Evolutionary conservation across 2,888 invertebrate species (phyloP), one percentile per base, ranked within the genome.

Genomic region (Lycia hirtaria): DNA sequence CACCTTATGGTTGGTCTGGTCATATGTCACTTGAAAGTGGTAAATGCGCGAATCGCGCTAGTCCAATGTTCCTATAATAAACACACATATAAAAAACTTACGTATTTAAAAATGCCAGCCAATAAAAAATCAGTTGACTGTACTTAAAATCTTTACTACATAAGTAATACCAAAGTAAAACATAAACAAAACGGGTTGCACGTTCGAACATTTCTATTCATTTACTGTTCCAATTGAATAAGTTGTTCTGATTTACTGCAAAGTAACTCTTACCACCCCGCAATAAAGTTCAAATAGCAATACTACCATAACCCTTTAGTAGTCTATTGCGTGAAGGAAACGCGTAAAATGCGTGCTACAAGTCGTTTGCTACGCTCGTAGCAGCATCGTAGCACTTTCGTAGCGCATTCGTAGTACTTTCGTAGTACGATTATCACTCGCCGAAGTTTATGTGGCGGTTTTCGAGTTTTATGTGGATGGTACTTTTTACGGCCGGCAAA

Each of bases 391-490:
- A 63, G 61, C 41, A 2, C 17, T 33, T 33, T 37, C 60, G 64
- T 64, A 64, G 64, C 54, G 43, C 40, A 33, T 17, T 55, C 57
- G 62, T 65, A 64, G 60, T 40, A 49, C 45, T 30, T 59, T 64
- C 53, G 62, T 64, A 60, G 62, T 35, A 30, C 45, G 51, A 26
- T 47, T 60, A 58, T 57, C 60, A 58, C 43, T 53, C 55, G 45
- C 37, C 50, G 38, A 20, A 38, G 48, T n/a, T 48, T 48, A 52
- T 50, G 30, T 49, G 7, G 14, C 20, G 7, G 28, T 32, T 32
- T 1, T 32, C 5, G 24, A 14, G 10, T 15, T 35, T 24, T 41
- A 41, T 41, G 40, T 22, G 12, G 14, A 5, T 1, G 20, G 4
- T 26, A 26, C 26, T 26, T 26, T 26, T 26, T 26, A 26, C 9